Evolutionary conservation across 2,888 invertebrate genomes (phyloP).

Genomic region (Coenonympha glycerion): DNA sequence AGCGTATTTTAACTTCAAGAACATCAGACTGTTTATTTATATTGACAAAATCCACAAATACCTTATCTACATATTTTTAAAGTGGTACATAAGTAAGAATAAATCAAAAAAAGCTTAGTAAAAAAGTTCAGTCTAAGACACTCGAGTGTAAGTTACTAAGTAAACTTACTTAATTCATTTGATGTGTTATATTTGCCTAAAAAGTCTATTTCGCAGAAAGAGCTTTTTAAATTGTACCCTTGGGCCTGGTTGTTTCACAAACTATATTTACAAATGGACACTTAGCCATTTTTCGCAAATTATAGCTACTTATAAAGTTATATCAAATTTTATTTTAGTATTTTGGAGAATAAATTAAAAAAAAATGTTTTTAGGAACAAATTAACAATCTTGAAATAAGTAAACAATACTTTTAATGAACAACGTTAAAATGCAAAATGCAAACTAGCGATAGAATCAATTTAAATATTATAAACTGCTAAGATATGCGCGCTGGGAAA

Average conservation of each 20-base stretch:
- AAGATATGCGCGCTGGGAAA: background rate
- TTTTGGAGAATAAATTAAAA: background rate
- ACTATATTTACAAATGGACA: no score
- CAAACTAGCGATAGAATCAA: background rate
- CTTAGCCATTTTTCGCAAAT: no score
- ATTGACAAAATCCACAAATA: background rate
- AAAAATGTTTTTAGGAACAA: no score
- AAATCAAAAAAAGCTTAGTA: background rate
- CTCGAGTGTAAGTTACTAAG: no score
- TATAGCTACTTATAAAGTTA: no score
- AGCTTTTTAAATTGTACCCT: no score
- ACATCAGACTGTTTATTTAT: constrained; percentile 1
- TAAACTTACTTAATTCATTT: no score
- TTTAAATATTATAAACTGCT: background rate
- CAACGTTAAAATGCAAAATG: background rate
- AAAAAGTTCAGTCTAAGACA: background rate
- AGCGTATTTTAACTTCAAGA: constrained; percentile 1
- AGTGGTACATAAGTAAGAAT: background rate
- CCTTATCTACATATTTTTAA: background rate
- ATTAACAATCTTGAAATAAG: no score
- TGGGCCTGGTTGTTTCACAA: no score
- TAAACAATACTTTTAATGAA: no score
- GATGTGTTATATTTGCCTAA: no score
- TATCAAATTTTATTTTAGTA: background rate
- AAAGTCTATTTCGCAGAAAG: no score